Percentiles rank a stretch among this genome's conserved stretches.
These are phyloP conservation scores for Melinaea menophilus DNA, from an alignment of 2,888 invertebrate species.

Conservation along the genomic window DNA sequence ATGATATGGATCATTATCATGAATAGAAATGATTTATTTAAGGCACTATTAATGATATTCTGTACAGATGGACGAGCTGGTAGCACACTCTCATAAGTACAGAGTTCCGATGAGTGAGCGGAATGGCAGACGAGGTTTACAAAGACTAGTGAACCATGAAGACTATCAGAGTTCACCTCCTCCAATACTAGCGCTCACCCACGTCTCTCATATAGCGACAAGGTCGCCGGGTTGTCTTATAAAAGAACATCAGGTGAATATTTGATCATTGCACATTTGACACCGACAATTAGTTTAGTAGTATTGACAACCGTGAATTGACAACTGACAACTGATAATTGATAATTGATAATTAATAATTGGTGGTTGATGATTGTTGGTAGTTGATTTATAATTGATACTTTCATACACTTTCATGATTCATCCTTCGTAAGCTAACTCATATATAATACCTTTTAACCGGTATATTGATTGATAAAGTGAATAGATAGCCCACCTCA, in stretches of 20 bases:
- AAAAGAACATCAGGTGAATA: constrained; percentile 41
- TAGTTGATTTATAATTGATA: too few species aligned
- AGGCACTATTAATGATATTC: constrained; percentile 6
- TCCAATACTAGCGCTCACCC: constrained; percentile 62
- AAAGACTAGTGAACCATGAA: constrained; percentile 49
- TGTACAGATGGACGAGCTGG: constrained; percentile 63
- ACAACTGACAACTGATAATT: too few species aligned
- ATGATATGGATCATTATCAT: not conserved
- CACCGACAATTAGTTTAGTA: too few species aligned
- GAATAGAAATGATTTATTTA: not conserved
- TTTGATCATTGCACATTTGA: too few species aligned
- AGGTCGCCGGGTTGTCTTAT: constrained; percentile 62
- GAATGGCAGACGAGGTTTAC: constrained; percentile 53
- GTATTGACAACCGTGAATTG: too few species aligned
- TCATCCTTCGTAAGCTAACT: too few species aligned
- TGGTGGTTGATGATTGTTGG: too few species aligned
- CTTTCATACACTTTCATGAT: too few species aligned
- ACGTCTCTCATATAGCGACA: constrained; percentile 64
- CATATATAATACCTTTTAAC: too few species aligned
- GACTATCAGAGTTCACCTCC: constrained; percentile 48
- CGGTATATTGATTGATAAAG: too few species aligned
- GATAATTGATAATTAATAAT: too few species aligned
- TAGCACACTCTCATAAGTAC: constrained; percentile 66
- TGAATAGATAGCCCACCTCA: too few species aligned
- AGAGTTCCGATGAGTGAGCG: constrained; percentile 62